Evolutionary conservation across 1,140 invertebrate genomes (phyloP).

Genomic region (Drosophila burlai): DNA sequence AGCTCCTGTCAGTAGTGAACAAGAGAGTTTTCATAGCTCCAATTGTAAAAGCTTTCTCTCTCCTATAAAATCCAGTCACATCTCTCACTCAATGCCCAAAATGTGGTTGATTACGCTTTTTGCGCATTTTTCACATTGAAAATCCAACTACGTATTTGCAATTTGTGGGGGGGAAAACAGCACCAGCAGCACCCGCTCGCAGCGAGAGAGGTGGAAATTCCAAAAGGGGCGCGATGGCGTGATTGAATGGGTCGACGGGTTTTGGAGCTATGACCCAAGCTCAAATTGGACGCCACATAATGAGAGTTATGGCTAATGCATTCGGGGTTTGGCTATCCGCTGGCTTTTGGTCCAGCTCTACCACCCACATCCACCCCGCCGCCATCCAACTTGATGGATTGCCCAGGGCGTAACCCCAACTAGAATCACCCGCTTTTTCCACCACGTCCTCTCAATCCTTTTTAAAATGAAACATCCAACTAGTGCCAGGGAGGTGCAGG

Average conservation of each 20-base stretch:
- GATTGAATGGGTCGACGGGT: slow-evolving; percentile 73
- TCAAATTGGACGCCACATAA: slow-evolving; percentile 52
- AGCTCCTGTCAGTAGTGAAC: too few relatives aligned
- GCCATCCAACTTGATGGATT: slow-evolving; percentile 57
- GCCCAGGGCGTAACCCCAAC: slow-evolving; percentile 41
- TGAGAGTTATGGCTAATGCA: slow-evolving; percentile 82
- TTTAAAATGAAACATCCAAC: slow-evolving; percentile 71
- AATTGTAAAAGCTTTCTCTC: not conserved
- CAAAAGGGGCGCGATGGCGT: slow-evolving; percentile 62
- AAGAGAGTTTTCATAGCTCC: too few relatives aligned
- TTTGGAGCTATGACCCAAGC: slow-evolving; percentile 18
- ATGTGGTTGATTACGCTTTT: slow-evolving; percentile 19
- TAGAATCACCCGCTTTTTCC: slow-evolving; percentile 6
- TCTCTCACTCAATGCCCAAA: slow-evolving; percentile 5
- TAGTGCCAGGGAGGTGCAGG: slow-evolving; percentile 45
- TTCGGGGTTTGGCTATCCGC: slow-evolving; percentile 37
- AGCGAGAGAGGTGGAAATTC: not conserved
- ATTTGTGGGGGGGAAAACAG: slow-evolving; percentile 55
- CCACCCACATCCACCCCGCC: slow-evolving; percentile 7
- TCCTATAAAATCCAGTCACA: not conserved
- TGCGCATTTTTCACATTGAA: slow-evolving; percentile 41
- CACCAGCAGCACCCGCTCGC: not conserved
- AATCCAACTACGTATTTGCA: slow-evolving; percentile 63
- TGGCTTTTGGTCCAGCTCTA: slow-evolving; percentile 24
- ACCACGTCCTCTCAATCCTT: slow-evolving; percentile 5